Evolutionary conservation across 2,797 vertebrate genomes (phyloP), one percentile per base, ranked within the genome.

Genomic region (Chelonia mydas): DNA sequence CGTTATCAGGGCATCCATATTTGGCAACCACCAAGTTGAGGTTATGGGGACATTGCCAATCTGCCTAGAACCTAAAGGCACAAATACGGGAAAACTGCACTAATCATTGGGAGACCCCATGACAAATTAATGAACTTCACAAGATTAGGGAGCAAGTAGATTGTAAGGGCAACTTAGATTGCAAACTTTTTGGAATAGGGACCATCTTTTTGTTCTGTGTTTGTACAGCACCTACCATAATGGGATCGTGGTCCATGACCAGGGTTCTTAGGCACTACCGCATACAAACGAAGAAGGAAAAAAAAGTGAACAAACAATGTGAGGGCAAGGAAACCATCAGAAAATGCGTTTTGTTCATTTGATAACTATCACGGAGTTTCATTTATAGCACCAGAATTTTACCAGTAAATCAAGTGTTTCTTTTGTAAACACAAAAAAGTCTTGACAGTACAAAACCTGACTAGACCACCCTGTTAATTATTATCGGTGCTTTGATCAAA

Each of bases 221-320:
- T 47, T 76, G 72, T 45, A 47, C 4, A 21, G 41, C 41, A 7
- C 72, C 45, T 47, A 11, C 11, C 72, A 23, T 23, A 47, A 47
- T 0, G 1, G 17, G 17, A 37, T n/a, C 9, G 3, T 21, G 16
- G n/a, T 19, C 65, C n/a, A 37, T 11, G 33, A 68, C 57, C 57
- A 59, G 12, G 57, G 3, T 31, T 31, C 54, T 59, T 59, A 7
- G 57, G 57, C 57, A 31, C 65, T n/a, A 17, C 6, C 15, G 15
- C 65, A 68, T 68, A 68, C 17, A 68, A 37, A 68, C 17, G 31
- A 19, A n/a, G 33, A 65, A 65, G 59, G 87, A 84, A 59, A 16
- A 1, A 76, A 53, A 23, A 88, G 53, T 65, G 61, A 68, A 19
- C 7, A 78, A 94, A 57, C 7, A 47, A 78, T 47, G 47, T 53